phyloP scores from a whole-genome alignment of 2,888 invertebrate genomes.

The Cremastinae sp. region DNA sequence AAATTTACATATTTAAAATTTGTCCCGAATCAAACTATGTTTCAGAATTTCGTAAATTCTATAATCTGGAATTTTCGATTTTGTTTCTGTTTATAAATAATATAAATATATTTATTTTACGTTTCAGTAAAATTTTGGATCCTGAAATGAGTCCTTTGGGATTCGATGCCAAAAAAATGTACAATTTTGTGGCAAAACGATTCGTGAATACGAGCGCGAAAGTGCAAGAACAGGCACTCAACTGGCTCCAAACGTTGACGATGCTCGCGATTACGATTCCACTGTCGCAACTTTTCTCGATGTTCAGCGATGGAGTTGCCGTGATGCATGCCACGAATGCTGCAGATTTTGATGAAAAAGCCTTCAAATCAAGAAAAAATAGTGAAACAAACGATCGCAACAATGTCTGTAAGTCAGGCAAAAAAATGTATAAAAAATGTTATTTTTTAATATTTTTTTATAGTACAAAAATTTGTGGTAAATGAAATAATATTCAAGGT shows the following conservation, averaged over 20 bases:
- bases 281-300: constrained; percentile 90
- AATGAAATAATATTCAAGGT: constrained; percentile 81
- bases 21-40: too few relatives aligned
- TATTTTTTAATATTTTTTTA: too few relatives aligned
- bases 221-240: constrained; percentile 92
- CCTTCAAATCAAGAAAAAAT: constrained; percentile 66
- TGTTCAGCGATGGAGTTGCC: constrained; percentile 93
- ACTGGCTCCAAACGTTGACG: constrained; percentile 95
- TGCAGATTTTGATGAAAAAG: constrained; percentile 68
- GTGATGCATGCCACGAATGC: constrained; percentile 83
- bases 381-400: constrained; percentile 76
- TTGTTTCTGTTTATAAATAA: not conserved
- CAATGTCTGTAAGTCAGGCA: constrained; percentile 84
- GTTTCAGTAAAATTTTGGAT: constrained; percentile 95
- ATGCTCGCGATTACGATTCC: constrained; percentile 95
- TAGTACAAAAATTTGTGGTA: too few relatives aligned
- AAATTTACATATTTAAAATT: not conserved
- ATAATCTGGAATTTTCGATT: not conserved
- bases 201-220: constrained; percentile 90
- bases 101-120: constrained; percentile 20
- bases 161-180: constrained; percentile 96
- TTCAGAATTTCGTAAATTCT: too few relatives aligned
- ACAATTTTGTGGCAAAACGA: constrained; percentile 93
- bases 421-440: constrained; percentile 14
- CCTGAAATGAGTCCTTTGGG: constrained; percentile 97